Percentiles rank a stretch among this genome's conserved stretches.
phyloP scores from a whole-genome alignment of 2,113 vertebrate species.

The Antechinus stuartii region DNA sequence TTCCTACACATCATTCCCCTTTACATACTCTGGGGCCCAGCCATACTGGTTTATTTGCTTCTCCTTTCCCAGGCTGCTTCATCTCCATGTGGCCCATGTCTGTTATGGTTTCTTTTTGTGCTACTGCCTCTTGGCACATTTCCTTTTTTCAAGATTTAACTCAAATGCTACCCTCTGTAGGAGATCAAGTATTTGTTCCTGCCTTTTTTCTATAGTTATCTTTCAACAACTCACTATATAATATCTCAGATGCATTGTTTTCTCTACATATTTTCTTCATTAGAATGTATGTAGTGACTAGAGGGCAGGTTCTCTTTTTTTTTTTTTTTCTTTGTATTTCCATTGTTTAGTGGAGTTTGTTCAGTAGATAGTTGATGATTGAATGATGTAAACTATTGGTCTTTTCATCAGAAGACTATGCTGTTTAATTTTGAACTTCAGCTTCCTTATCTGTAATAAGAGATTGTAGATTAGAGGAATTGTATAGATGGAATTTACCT shows the following conservation, averaged over 20 bases:
- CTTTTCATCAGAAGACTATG: neutral
- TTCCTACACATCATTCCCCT: neutral
- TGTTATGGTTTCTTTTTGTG: too few species aligned
- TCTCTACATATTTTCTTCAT: neutral
- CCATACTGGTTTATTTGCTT: neutral
- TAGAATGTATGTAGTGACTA: neutral
- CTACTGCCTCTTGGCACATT: neutral
- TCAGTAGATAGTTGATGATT: neutral
- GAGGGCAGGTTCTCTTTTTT: neutral
- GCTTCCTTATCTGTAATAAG: neutral
- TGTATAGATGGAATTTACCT: neutral
- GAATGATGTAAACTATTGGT: neutral
- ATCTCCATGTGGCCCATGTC: neutral
- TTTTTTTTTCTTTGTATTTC: neutral
- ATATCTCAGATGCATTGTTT: neutral
- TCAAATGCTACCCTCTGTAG: neutral
- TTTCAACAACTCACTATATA: neutral
- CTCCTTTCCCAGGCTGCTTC: neutral
- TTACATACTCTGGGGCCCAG: neutral
- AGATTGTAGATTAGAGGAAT: neutral
- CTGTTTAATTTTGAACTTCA: neutral
- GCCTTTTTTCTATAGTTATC: neutral
- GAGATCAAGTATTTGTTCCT: neutral
- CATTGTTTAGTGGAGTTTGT: neutral
- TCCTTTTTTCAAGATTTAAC: neutral